phyloP scores from a whole-genome alignment of 2,797 vertebrate species.

The Cirrhinus molitorella region DNA sequence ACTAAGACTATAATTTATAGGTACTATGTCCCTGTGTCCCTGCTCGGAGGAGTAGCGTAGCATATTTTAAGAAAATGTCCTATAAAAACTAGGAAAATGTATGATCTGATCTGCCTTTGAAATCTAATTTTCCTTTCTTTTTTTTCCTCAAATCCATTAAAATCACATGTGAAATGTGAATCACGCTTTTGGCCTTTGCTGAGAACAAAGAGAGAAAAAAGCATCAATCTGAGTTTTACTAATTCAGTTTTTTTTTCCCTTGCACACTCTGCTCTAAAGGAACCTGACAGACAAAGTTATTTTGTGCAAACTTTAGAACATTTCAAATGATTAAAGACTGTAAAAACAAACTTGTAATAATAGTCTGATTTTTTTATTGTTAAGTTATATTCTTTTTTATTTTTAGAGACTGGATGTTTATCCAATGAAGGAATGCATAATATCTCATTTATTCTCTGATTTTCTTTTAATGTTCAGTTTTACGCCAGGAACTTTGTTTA shows the following conservation, averaged over 20 bases:
- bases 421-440: conserved; percentile 86
- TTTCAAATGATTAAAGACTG: conserved; percentile 83
- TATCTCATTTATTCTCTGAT: conserved; percentile 80
- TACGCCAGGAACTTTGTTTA: conserved; percentile 76
- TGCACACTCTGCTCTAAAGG: conserved; percentile 67
- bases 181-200: conserved; percentile 26
- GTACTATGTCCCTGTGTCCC: background rate
- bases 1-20: conserved; percentile 7
- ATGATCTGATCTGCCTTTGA: conserved; percentile 21
- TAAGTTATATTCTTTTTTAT: conserved; percentile 83
- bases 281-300: conserved; percentile 65
- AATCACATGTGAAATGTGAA: conserved; percentile 5
- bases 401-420: conserved; percentile 85
- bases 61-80: background rate
- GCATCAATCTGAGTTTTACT: conserved; percentile 36
- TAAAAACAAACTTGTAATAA: conserved; percentile 74
- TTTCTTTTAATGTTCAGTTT: conserved; percentile 73
- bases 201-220: conserved; percentile 31
- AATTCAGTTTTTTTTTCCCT: conserved; percentile 55
- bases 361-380: conserved; percentile 74
- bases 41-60: conserved; percentile 2
- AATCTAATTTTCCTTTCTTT: background rate
- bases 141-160: background rate
- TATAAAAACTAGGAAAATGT: conserved; percentile 14
- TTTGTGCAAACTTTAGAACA: conserved; percentile 69